Evolutionary conservation across 2,888 invertebrate genomes (phyloP).

Genomic region (Thecocarcelia acutangulata): DNA sequence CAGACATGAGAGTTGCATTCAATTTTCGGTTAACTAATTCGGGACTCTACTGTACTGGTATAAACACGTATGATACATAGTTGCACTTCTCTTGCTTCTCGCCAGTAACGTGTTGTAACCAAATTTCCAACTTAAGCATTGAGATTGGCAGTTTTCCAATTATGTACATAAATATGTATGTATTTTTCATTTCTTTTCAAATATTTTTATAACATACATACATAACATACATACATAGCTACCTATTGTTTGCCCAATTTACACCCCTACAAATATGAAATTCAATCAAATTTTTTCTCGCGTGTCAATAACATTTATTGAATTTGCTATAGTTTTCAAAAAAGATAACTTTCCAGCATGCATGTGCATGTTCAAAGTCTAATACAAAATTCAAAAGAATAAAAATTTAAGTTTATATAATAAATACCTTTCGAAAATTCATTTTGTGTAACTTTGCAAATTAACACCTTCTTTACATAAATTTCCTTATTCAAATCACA

Average conservation of each 20-base stretch:
- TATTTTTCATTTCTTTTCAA: neutral
- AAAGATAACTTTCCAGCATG: neutral
- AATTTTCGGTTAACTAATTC: too few relatives aligned
- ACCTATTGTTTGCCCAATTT: too few relatives aligned
- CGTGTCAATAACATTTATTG: slow-evolving; percentile 34
- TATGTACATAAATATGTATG: too few relatives aligned
- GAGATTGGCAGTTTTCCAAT: slow-evolving; percentile 9
- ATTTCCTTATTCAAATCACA: slow-evolving; percentile 35
- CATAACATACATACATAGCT: too few relatives aligned
- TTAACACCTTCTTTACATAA: slow-evolving; percentile 4
- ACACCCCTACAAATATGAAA: slow-evolving; percentile 15
- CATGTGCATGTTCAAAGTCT: neutral
- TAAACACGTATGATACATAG: too few relatives aligned
- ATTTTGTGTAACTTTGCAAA: neutral
- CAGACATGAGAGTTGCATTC: too few relatives aligned
- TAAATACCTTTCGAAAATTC: neutral
- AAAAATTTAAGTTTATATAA: neutral
- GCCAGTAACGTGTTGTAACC: too few relatives aligned
- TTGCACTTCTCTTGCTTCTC: too few relatives aligned
- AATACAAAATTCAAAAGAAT: neutral
- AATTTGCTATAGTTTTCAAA: neutral
- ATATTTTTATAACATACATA: neutral
- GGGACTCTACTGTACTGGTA: too few relatives aligned
- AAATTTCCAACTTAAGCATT: neutral
- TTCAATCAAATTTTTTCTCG: slow-evolving; percentile 40